These are phyloP conservation scores for Stramonita haemastoma DNA, from an alignment of 2,888 invertebrate genomes.

Conservation along the genomic window DNA sequence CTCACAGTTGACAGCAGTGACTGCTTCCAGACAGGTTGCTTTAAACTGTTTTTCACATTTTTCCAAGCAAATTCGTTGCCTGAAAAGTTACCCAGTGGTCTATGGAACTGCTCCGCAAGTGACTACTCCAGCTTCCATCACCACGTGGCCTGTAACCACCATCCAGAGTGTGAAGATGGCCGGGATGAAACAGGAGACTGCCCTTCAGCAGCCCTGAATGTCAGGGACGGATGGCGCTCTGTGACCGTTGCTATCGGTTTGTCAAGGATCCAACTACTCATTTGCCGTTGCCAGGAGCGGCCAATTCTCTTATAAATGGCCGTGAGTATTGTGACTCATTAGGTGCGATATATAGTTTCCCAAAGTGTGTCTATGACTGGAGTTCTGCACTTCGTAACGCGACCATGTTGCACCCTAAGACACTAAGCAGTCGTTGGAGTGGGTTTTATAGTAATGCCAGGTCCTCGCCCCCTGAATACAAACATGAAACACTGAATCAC, in stretches of 20 bases:
- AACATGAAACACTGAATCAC: neutral
- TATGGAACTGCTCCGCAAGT: neutral
- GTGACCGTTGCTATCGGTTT: neutral
- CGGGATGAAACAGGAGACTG: conserved; percentile 6
- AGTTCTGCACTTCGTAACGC: neutral
- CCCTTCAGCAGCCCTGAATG: too few relatives aligned
- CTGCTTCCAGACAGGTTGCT: neutral
- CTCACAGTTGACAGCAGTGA: too few relatives aligned
- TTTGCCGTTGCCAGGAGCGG: neutral
- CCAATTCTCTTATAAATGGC: neutral
- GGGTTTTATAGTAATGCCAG: neutral
- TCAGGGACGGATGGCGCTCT: neutral
- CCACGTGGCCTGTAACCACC: neutral
- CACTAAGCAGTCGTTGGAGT: neutral
- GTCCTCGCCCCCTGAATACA: neutral
- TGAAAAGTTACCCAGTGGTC: neutral
- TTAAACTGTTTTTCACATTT: neutral
- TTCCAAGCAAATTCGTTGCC: neutral
- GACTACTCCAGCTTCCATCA: neutral
- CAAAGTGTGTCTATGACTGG: neutral
- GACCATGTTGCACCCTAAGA: neutral
- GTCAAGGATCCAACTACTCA: neutral
- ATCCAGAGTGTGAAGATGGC: conserved; percentile 11
- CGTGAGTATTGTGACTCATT: neutral
- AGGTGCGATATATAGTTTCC: neutral